Base-by-base conservation (phyloP, 2,797 vertebrate genomes). In the Harpagifer antarcticus region DNA sequence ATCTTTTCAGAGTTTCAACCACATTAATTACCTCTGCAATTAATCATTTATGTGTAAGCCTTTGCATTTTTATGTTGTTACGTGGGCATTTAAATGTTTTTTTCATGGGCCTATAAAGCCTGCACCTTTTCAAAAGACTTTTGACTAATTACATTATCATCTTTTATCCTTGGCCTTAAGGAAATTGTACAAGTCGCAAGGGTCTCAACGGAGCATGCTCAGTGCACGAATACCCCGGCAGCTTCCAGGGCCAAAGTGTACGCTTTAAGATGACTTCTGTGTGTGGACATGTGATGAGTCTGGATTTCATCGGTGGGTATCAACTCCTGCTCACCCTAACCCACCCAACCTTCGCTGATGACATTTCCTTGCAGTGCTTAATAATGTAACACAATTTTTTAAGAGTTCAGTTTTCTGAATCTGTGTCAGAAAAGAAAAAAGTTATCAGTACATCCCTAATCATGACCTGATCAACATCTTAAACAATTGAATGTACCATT, bases 241-340 rank as follows among this genome's bases (percentile, higher is more conserved):
- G 89, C 6, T 99, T 99, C 33, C 10, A 92, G 8, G 96, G 96
- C 17, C 98, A 99, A 75, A 87, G 71, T 0, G 95, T 94, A 13
- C 96, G 93, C 74, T 99, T 97, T 85, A 99, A 97, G 94, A 99
- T 99, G 98, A 99, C 98, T 0, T 99, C 98, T 0, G 98, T 99
- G 11, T 99, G 98, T 55, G 98, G 98, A 23, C 98, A 99, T 0
- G 97, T 99, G 72, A 98, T 99, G 98, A 99, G 97, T 81, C 91
- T 99, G 93, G 98, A 99, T 91, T 99, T 99, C 87, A 97, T 96
- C 68, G 98, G 98, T 97, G 91, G 49, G 91, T 86, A 58, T 68
- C 13, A 23, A 33, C 19, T 61, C 9, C 6, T 49, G 5, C 23
- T 70, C 31, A 53, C 17, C 7, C 9, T 5, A 8, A 13, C 56